phyloP scores from a whole-genome alignment of 2,113 vertebrate species.

The Calypte anna region DNA sequence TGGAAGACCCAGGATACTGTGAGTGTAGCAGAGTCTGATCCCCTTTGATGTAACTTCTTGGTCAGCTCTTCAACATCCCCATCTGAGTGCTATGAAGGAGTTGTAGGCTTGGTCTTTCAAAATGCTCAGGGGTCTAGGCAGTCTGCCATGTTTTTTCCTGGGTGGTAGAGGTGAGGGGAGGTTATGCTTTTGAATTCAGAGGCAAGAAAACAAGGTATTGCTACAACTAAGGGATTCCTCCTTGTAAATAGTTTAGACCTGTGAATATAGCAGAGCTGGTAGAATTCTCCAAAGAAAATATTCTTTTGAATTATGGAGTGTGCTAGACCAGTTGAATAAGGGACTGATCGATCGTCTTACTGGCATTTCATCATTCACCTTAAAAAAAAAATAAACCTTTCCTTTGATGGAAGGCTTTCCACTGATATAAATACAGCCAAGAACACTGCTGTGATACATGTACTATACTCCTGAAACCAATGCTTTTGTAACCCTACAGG shows the following conservation, averaged over 20 bases:
- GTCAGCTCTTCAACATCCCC: background rate
- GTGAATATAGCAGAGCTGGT: background rate
- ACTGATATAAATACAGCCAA: background rate
- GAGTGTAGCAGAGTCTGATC: background rate
- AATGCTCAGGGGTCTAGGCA: background rate
- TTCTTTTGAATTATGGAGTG: background rate
- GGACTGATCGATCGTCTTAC: background rate
- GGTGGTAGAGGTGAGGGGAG: background rate
- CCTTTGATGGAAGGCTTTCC: background rate
- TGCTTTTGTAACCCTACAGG: background rate
- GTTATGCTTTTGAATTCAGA: background rate
- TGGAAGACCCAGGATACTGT: rapidly evolving
- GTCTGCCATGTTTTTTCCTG: background rate
- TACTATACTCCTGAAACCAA: background rate
- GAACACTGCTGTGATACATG: background rate
- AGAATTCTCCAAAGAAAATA: background rate
- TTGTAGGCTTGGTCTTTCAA: background rate
- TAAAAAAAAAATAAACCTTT: background rate
- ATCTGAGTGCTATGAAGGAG: background rate
- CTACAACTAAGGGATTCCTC: background rate
- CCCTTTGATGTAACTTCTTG: background rate
- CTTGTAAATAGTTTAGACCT: background rate
- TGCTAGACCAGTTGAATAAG: background rate
- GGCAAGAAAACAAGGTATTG: background rate
- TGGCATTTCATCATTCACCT: background rate